A percentile compares a stretch with the other conserved stretches of the same genome.
phyloP scores from a whole-genome alignment of 2,888 invertebrate species.

The Meta bourneti region DNA sequence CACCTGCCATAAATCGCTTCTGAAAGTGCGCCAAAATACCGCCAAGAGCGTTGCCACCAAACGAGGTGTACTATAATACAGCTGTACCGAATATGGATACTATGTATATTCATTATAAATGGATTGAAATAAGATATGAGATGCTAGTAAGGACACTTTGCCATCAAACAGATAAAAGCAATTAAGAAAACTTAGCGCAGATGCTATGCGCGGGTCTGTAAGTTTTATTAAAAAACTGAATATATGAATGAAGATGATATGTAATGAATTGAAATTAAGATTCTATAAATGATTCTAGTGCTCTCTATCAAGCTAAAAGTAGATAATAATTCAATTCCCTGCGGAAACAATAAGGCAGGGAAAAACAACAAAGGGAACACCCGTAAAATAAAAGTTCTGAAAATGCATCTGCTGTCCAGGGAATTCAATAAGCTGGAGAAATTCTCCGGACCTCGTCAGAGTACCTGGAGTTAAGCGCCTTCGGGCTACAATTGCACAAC shows the following conservation, averaged over 20 bases:
- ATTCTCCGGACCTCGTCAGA: neutral
- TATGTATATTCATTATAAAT: too few relatives aligned
- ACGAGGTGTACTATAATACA: too few relatives aligned
- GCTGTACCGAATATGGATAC: too few relatives aligned
- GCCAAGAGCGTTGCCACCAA: too few relatives aligned
- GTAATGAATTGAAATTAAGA: neutral
- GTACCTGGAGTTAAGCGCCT: constrained; percentile 29
- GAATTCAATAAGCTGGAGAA: constrained; percentile 41
- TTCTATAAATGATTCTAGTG: neutral
- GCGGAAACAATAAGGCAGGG: neutral
- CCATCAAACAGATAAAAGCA: too few relatives aligned
- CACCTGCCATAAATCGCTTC: too few relatives aligned
- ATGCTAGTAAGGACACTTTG: too few relatives aligned
- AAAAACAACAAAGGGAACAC: neutral
- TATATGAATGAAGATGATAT: neutral
- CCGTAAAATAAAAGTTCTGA: constrained; percentile 42
- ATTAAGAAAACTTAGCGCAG: too few relatives aligned
- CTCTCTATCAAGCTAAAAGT: neutral
- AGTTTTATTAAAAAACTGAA: too few relatives aligned
- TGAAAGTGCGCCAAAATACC: too few relatives aligned
- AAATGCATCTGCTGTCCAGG: constrained; percentile 51
- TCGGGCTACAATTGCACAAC: constrained; percentile 62
- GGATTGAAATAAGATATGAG: too few relatives aligned
- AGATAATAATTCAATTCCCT: neutral
- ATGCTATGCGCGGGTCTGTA: too few relatives aligned